Percentiles rank a stretch among this genome's conserved stretches.
phyloP scores from a whole-genome alignment of 2,888 invertebrate species.

The Himalopsyche kuldschensis region DNA sequence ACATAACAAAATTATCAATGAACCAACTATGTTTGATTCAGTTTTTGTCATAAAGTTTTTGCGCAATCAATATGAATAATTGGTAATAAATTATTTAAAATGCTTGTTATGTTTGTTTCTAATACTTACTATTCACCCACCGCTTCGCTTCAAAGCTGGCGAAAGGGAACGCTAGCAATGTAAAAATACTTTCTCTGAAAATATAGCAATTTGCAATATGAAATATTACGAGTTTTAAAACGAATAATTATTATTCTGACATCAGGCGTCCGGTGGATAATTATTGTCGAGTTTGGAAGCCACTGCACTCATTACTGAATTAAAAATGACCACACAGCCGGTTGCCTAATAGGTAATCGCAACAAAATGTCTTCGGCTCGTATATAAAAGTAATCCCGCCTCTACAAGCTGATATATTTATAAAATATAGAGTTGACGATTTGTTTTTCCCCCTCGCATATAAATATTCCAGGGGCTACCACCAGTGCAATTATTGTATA shows the following conservation, averaged over 20 bases:
- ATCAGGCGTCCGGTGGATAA: neutral
- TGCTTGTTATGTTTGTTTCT: neutral
- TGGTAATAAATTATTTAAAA: neutral
- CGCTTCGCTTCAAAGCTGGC: neutral
- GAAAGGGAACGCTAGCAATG: conserved; percentile 4
- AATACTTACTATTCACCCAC: neutral
- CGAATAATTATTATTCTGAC: neutral
- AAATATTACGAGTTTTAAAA: neutral
- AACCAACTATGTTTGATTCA: no score
- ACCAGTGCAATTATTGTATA: no score
- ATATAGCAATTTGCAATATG: neutral
- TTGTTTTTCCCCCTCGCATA: no score
- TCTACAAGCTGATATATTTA: no score
- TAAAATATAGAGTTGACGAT: no score
- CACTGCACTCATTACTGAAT: neutral
- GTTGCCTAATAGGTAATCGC: neutral
- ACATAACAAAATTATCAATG: no score
- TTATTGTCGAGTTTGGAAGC: neutral
- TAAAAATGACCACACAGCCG: neutral
- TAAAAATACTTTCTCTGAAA: conserved; percentile 10
- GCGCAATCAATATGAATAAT: neutral
- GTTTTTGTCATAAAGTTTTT: neutral
- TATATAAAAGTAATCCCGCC: no score
- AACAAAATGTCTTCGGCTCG: no score
- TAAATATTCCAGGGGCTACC: no score